phyloP scores from a whole-genome alignment of 2,888 invertebrate genomes.

The Hybos culiciformis region DNA sequence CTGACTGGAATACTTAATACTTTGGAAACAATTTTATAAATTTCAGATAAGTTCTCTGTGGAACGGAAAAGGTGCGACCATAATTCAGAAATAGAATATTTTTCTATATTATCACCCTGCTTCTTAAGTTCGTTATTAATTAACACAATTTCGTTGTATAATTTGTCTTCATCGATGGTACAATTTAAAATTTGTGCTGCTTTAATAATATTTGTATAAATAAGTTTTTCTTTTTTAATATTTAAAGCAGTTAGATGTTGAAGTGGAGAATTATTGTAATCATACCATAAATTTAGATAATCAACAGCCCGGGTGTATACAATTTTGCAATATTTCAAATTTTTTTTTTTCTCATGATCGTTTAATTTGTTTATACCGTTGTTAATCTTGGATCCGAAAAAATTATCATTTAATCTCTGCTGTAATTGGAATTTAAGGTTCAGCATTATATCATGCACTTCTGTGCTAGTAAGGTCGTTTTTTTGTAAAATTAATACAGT shows the following conservation, averaged over 20 bases:
- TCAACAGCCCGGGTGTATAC: conserved; percentile 1
- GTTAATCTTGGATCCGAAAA: background rate
- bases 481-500: background rate
- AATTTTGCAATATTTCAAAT: background rate
- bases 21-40: conserved; percentile 1
- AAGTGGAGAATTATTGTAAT: background rate
- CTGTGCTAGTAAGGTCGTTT: background rate
- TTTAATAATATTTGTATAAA: background rate
- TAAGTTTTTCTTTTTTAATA: background rate
- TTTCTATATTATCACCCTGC: background rate
- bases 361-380: conserved; percentile 1
- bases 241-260: background rate
- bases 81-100: conserved; percentile 1
- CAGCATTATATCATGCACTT: background rate
- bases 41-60: conserved; percentile 1
- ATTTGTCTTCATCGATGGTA: conserved; percentile 1
- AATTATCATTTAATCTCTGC: background rate
- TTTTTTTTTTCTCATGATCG: background rate
- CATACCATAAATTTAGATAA: background rate
- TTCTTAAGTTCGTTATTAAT: conserved; percentile 1
- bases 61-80: conserved; percentile 1
- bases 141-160: conserved; percentile 1
- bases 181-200: conserved; percentile 1
- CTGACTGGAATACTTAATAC: background rate
- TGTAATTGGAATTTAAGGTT: background rate